Evolutionary conservation across 2,888 invertebrate species (phyloP).

Genomic region (Sinodicranocentrus sp.): DNA sequence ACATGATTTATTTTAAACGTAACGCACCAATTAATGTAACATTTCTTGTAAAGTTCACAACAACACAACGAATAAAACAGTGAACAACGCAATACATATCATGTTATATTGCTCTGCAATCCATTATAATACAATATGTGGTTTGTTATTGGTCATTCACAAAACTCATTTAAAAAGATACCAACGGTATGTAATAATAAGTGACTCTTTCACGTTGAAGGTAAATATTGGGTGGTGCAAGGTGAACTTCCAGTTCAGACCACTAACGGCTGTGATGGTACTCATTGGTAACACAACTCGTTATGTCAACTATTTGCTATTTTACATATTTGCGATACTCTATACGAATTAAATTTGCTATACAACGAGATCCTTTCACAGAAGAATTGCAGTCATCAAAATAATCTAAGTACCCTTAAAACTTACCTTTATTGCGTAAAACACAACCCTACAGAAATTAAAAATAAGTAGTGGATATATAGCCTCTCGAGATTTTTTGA

Average conservation of each 20-base stretch:
- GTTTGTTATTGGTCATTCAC: neutral
- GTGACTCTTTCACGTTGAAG: conserved; percentile 8
- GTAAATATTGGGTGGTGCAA: neutral
- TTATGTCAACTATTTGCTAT: neutral
- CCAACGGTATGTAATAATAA: neutral
- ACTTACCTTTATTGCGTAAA: neutral
- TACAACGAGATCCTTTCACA: conserved; percentile 58
- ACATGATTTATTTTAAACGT: neutral
- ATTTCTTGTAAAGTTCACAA: neutral
- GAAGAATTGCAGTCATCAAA: conserved; percentile 30
- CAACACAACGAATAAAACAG: conserved; percentile 21
- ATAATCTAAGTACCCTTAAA: conserved; percentile 1
- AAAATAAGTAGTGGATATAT: conserved; percentile 27
- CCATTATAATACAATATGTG: neutral
- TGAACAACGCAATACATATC: conserved; percentile 1
- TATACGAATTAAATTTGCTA: neutral
- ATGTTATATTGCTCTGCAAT: neutral
- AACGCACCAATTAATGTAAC: neutral
- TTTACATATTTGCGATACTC: neutral
- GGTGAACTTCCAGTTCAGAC: conserved; percentile 7
- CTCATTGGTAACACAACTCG: neutral
- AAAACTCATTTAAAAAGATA: neutral
- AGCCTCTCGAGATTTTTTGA: conserved; percentile 55
- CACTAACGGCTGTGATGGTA: neutral
- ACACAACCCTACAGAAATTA: neutral